Evolutionary conservation across 2,888 invertebrate genomes (phyloP).

Genomic region (Aproaerema taeniolella): DNA sequence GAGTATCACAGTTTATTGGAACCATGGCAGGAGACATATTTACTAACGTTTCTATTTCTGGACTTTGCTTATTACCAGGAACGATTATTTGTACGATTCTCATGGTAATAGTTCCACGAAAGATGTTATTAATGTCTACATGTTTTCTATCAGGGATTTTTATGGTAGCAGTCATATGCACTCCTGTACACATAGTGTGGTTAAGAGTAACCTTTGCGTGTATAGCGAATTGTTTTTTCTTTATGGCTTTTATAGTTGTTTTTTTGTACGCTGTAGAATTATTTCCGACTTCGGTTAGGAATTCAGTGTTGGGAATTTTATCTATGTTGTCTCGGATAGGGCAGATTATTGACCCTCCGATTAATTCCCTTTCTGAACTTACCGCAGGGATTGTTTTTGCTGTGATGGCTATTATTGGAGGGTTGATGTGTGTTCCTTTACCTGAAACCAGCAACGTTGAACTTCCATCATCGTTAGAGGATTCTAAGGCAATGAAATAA

Average conservation of each 20-base stretch:
- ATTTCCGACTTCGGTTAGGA: conserved; percentile 90
- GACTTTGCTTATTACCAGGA: conserved; percentile 79
- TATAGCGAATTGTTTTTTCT: conserved; percentile 85
- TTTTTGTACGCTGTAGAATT: conserved; percentile 91
- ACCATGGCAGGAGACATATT: conserved; percentile 87
- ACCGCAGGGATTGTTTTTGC: conserved; percentile 78
- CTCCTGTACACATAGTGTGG: no score
- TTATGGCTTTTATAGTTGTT: conserved; percentile 87
- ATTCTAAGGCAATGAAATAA: conserved; percentile 27
- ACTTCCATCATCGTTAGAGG: conserved; percentile 47
- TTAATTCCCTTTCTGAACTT: conserved; percentile 75
- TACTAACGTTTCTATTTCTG: conserved; percentile 86
- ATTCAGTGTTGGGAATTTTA: conserved; percentile 87
- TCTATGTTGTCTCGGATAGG: conserved; percentile 89
- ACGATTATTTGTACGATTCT: conserved; percentile 76
- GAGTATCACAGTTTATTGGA: conserved; percentile 87
- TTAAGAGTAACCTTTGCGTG: conserved; percentile 79
- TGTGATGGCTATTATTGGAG: conserved; percentile 78
- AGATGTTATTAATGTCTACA: conserved; percentile 76
- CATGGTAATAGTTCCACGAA: conserved; percentile 78
- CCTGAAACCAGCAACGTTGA: conserved; percentile 74
- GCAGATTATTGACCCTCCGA: conserved; percentile 86
- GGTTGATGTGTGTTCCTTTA: conserved; percentile 78
- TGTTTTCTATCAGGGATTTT: conserved; percentile 55
- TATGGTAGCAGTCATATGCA: conserved; percentile 40